Conservation (phyloP, 2,888 invertebrate genomes). For the Hofmannophila pseudospretella region DNA sequence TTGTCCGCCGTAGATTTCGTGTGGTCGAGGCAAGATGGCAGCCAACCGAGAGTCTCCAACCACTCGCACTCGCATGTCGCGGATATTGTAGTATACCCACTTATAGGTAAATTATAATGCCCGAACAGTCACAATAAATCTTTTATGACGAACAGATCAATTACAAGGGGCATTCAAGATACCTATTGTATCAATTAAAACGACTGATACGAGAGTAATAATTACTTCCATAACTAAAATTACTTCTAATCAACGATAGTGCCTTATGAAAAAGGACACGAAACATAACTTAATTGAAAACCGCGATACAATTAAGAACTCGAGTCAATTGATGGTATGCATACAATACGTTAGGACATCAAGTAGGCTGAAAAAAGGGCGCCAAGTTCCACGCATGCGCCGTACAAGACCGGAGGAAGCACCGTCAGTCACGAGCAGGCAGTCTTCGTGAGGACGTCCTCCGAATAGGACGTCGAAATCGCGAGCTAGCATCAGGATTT, state of each 20-base stretch:
- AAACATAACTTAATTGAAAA: slow-evolving; percentile 14
- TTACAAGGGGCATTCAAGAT: too few species aligned
- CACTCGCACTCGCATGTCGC: too few species aligned
- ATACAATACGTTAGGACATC: slow-evolving; percentile 58
- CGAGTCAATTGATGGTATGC: slow-evolving; percentile 64
- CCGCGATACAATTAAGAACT: slow-evolving; percentile 59
- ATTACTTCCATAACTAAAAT: too few species aligned
- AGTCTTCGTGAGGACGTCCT: slow-evolving; percentile 49
- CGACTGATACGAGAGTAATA: too few species aligned
- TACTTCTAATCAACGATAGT: background rate
- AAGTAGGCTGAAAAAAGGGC: slow-evolving; percentile 68
- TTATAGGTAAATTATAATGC: too few species aligned
- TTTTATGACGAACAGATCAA: too few species aligned
- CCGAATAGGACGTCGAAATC: slow-evolving; percentile 23
- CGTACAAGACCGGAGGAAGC: slow-evolving; percentile 26
- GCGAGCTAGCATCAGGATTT: background rate
- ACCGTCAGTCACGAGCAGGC: slow-evolving; percentile 46
- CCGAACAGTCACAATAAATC: too few species aligned
- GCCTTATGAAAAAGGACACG: slow-evolving; percentile 1
- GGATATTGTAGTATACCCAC: too few species aligned
- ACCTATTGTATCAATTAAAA: too few species aligned
- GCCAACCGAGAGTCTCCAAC: too few species aligned
- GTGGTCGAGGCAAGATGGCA: too few species aligned
- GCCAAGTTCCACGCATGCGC: slow-evolving; percentile 65
- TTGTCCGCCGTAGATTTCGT: too few species aligned